Evolutionary conservation across 2,113 vertebrate genomes (phyloP).

Genomic region (Corapipo altera): DNA sequence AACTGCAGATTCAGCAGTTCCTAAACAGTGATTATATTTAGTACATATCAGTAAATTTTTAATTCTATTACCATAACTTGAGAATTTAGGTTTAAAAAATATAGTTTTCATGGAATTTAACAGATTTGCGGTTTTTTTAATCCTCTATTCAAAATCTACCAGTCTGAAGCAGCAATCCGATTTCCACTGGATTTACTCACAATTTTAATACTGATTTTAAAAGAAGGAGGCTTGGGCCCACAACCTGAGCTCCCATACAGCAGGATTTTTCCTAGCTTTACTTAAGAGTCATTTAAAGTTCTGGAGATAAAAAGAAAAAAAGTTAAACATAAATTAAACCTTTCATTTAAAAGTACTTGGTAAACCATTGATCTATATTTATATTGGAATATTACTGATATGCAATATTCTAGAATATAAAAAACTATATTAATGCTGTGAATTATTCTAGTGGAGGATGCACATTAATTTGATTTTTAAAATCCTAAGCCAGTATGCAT

Average conservation of each 20-base stretch:
- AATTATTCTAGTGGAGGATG: neutral
- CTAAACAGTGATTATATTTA: neutral
- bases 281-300: constrained; percentile 24
- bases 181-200: neutral
- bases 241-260: neutral
- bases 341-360: neutral
- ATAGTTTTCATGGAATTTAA: neutral
- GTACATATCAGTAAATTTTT: neutral
- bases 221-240: neutral
- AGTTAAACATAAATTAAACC: neutral
- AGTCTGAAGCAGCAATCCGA: neutral
- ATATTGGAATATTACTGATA: neutral
- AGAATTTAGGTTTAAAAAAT: neutral
- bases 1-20: neutral
- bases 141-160: neutral
- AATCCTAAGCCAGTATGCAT: neutral
- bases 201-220: neutral
- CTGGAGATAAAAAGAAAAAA: neutral
- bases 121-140: neutral
- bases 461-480: neutral
- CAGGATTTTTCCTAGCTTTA: constrained; percentile 37
- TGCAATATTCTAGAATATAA: neutral
- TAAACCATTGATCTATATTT: neutral
- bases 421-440: neutral
- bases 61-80: neutral